These are phyloP conservation scores for Alouatta palliata DNA, from an alignment of 2,113 vertebrate genomes.

Conservation along the genomic window DNA sequence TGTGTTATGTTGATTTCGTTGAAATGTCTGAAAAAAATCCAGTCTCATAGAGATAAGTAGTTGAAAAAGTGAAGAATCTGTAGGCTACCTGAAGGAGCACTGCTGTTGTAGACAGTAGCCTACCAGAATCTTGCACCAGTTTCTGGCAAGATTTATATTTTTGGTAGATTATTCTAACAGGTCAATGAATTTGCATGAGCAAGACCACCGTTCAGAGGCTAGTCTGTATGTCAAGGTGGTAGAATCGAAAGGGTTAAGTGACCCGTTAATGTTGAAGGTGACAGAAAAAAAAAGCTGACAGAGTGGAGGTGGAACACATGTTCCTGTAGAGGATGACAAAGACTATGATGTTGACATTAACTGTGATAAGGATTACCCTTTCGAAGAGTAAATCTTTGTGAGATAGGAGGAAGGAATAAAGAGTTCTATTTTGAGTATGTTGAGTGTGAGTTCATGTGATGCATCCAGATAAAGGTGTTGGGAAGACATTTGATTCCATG, in stretches of 20 bases:
- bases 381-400: neutral
- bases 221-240: neutral
- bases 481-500: neutral
- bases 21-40: neutral
- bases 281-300: neutral
- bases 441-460: neutral
- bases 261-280: neutral
- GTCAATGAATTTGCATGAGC: neutral
- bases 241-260: neutral
- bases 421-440: neutral
- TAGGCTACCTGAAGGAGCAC: neutral
- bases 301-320: rapidly evolving
- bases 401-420: neutral
- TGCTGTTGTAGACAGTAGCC: neutral
- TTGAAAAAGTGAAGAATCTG: neutral
- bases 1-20: constrained; percentile 24
- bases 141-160: neutral
- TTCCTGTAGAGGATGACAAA: neutral
- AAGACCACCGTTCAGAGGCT: neutral
- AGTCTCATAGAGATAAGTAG: neutral
- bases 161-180: neutral
- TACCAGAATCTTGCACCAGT: neutral
- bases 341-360: neutral
- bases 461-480: neutral
- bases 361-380: neutral